These are phyloP conservation scores for Idris sp. DNA, from an alignment of 1,140 invertebrate species.

Conservation along the genomic window DNA sequence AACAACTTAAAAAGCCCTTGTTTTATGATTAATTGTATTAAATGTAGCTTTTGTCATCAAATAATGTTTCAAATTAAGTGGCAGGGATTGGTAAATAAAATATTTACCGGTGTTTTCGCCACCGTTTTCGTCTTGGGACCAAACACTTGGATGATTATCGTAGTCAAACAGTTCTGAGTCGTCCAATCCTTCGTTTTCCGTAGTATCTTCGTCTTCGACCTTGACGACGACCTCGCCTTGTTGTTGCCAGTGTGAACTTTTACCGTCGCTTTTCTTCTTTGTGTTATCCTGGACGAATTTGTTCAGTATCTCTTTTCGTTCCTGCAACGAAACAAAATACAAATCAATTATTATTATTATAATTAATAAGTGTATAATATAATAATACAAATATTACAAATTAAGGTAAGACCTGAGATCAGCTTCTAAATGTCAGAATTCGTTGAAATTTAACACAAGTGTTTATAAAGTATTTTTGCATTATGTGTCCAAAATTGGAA, in stretches of 20 bases:
- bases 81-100: too few species aligned
- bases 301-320: conserved; percentile 54
- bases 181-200: conserved; percentile 59
- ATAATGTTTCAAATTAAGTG: too few species aligned
- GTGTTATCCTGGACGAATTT: conserved; percentile 31
- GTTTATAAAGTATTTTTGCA: too few species aligned
- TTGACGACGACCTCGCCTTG: conserved; percentile 62
- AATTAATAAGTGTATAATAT: too few species aligned
- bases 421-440: too few species aligned
- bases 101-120: conserved; percentile 61
- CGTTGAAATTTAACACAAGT: too few species aligned
- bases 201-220: conserved; percentile 64
- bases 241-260: conserved; percentile 60
- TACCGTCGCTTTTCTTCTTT: conserved; percentile 45
- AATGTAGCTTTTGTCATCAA: too few species aligned
- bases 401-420: too few species aligned
- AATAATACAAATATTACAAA: too few species aligned
- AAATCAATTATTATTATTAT: neutral
- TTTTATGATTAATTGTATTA: too few species aligned
- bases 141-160: conserved; percentile 49
- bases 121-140: conserved; percentile 59
- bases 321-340: conserved; percentile 50
- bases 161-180: conserved; percentile 59
- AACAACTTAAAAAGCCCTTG: too few species aligned
- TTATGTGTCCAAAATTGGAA: too few species aligned